phyloP scores from a whole-genome alignment of 2,888 invertebrate species.

The Pammene fasciana region DNA sequence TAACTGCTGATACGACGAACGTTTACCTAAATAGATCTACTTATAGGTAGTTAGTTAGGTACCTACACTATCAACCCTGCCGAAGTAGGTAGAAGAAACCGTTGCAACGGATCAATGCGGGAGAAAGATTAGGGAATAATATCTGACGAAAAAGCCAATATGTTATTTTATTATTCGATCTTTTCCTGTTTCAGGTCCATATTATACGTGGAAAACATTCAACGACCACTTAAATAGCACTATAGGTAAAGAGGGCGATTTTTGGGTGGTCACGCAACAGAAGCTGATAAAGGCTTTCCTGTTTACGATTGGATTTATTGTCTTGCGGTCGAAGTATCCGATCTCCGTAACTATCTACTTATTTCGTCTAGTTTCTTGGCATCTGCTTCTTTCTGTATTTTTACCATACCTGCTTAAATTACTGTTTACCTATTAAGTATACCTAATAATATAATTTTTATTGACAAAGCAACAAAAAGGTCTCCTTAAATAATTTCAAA shows the following conservation, averaged over 20 bases:
- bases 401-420: too few species aligned
- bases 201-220: constrained; percentile 91
- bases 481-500: too few species aligned
- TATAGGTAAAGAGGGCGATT: constrained; percentile 81
- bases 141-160: not conserved
- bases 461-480: too few species aligned
- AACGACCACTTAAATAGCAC: constrained; percentile 86
- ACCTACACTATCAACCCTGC: not conserved
- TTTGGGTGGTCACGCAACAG: constrained; percentile 81
- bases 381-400: too few species aligned
- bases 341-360: constrained; percentile 59
- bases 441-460: too few species aligned
- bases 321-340: constrained; percentile 84
- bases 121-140: too few species aligned
- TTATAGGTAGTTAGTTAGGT: too few species aligned
- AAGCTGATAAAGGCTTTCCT: constrained; percentile 85
- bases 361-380: too few species aligned
- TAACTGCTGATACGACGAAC: too few species aligned
- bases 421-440: too few species aligned
- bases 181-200: constrained; percentile 87
- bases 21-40: too few species aligned
- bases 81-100: not conserved
- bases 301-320: constrained; percentile 80
- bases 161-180: constrained; percentile 4
- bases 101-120: too few species aligned